These are phyloP conservation scores for Eumacrocentrus americanus DNA, from an alignment of 2,888 invertebrate species.

Conservation along the genomic window DNA sequence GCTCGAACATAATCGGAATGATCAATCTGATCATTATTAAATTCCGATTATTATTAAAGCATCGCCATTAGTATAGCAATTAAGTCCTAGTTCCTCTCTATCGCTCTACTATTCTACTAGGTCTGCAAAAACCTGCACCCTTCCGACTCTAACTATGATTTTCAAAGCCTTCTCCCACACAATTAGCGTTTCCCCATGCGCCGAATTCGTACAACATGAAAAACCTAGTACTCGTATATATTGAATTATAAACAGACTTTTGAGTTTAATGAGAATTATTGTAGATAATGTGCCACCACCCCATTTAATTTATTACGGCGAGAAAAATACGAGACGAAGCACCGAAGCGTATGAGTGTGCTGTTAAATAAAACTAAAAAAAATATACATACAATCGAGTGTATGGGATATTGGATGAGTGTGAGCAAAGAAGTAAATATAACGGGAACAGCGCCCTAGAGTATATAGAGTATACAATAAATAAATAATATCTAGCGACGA, in stretches of 20 bases:
- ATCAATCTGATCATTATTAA: neutral
- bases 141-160: conserved; percentile 2
- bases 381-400: neutral
- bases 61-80: conserved; percentile 10
- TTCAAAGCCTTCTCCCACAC: neutral
- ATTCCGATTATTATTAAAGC: neutral
- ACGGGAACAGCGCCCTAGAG: conserved; percentile 4
- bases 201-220: neutral
- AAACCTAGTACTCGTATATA: too few relatives aligned
- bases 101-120: neutral
- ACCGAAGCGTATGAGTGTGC: conserved; percentile 8
- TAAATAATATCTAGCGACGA: conserved; percentile 13
- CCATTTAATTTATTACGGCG: conserved; percentile 21
- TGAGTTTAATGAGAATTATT: conserved; percentile 6
- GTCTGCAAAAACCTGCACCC: conserved; percentile 23
- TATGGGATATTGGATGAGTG: neutral
- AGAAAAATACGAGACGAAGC: conserved; percentile 3
- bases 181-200: neutral
- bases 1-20: conserved; percentile 40
- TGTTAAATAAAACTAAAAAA: neutral
- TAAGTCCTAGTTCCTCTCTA: conserved; percentile 8
- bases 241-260: neutral
- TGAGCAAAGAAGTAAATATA: conserved; percentile 11
- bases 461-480: conserved; percentile 13
- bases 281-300: conserved; percentile 11